A percentile compares a stretch with the other conserved stretches of the same genome.
Conservation (phyloP, 2,797 vertebrate species). For the Pachyuromys duprasi region DNA sequence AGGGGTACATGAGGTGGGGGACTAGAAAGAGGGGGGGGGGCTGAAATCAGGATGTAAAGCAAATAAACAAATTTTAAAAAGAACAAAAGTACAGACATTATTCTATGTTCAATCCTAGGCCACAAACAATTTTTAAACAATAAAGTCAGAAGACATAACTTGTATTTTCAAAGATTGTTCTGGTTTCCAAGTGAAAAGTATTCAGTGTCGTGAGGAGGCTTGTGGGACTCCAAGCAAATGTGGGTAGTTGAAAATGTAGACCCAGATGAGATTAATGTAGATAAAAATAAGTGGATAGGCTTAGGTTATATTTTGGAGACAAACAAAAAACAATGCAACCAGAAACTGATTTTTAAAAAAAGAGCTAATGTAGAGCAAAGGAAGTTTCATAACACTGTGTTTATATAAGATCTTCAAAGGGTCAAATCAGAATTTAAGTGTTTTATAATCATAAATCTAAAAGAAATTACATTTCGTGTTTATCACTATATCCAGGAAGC, state of each 20-base stretch:
- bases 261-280: neutral
- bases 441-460: slow-evolving; percentile 23
- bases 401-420: neutral
- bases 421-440: slow-evolving; percentile 26
- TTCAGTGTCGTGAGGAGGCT: neutral
- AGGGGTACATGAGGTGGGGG: no score
- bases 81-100: neutral
- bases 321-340: neutral
- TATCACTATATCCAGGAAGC: neutral
- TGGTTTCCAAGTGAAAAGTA: neutral
- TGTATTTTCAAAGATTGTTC: neutral
- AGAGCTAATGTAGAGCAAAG: neutral
- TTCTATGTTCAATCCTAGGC: neutral
- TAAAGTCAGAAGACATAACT: neutral
- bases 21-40: no score
- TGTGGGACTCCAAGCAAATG: neutral
- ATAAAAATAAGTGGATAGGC: rapidly evolving
- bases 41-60: no score
- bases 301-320: neutral
- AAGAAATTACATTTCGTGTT: slow-evolving; percentile 17
- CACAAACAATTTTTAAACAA: neutral
- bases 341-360: neutral
- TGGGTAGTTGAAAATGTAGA: neutral
- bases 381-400: neutral
- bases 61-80: no score